Evolutionary conservation across 2,797 vertebrate species (phyloP), one percentile per base, ranked within the genome.

Genomic region (Botia kubotai): DNA sequence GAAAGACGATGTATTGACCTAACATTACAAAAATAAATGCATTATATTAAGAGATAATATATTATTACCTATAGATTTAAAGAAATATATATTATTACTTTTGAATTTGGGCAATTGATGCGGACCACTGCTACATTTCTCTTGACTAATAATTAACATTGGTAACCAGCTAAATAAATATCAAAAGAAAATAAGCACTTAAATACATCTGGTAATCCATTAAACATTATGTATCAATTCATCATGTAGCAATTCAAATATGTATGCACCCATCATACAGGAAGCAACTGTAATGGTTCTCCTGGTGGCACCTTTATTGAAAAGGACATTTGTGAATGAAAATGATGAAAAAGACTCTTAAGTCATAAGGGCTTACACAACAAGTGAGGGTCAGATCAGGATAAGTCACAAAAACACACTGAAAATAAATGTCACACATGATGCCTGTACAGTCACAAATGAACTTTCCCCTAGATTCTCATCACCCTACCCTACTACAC

Each of bases 1-100:
- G 0, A 87, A 75, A 33, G 95, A 98, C 3, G 99, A 89, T 0
- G 96, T 97, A 92, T 99, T 99, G 36, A 99, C 98, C 98, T 99
- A 86, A 77, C 26, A 65, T 60, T 55, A 87, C 72, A 81, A 53
- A 33, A 70, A 12, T 52, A 12, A 14, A 50, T 3, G 4, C 33
- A 33, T 14, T 48, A 33, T 0, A 68, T 7, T 36, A 14, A 13
- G 6, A 43, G n/a, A 16, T 5, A 57, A 6, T 16, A 26, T 33
- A 33, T 33, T 0, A 6, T 4, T 14, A 57, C 23, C 6, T 16
- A 8, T 6, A 12, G 23, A 14, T 3, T 1, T 14, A 1, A 26
- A 36, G 39, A 8, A 43, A 46, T 46, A 2, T 10, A 46, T 46
- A 46, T 10, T 50, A 75, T 75, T 90, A 98, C 97, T 96, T 97